Evolutionary conservation across 64 coral and sea anemone species (phyloP).

Genomic region (Montipora sp.): DNA sequence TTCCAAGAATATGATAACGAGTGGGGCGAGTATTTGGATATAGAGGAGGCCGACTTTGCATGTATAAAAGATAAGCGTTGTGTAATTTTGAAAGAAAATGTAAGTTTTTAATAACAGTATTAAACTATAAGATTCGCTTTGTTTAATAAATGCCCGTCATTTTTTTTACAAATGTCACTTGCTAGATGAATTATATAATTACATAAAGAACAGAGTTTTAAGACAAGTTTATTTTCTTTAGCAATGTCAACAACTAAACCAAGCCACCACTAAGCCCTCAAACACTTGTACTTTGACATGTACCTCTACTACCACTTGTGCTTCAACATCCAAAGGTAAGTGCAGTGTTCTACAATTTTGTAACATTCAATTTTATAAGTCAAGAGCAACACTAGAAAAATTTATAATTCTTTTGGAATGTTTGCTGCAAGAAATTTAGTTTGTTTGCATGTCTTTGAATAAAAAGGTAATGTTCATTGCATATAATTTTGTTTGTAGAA

Average conservation of each 20-base stretch:
- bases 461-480: not conserved
- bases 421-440: conserved; percentile 11
- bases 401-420: not conserved
- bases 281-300: not conserved
- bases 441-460: not conserved
- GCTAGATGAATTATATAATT: conserved; percentile 4
- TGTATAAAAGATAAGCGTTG: conserved; percentile 29
- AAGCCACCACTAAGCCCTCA: conserved; percentile 1
- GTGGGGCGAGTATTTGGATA: conserved; percentile 43
- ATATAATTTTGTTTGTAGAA: not conserved
- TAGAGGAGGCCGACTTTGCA: conserved; percentile 14
- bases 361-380: not conserved
- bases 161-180: not conserved
- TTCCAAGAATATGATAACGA: conserved; percentile 36
- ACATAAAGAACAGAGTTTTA: not conserved
- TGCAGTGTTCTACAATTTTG: not conserved
- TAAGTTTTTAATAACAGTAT: not conserved
- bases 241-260: conserved; percentile 10
- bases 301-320: not conserved
- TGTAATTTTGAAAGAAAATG: not conserved
- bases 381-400: not conserved
- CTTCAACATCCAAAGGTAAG: not conserved
- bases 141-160: not conserved
- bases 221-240: conserved; percentile 10
- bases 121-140: not conserved